Base-by-base conservation (phyloP, 2,797 vertebrate genomes). In the Pelodytes ibericus region DNA sequence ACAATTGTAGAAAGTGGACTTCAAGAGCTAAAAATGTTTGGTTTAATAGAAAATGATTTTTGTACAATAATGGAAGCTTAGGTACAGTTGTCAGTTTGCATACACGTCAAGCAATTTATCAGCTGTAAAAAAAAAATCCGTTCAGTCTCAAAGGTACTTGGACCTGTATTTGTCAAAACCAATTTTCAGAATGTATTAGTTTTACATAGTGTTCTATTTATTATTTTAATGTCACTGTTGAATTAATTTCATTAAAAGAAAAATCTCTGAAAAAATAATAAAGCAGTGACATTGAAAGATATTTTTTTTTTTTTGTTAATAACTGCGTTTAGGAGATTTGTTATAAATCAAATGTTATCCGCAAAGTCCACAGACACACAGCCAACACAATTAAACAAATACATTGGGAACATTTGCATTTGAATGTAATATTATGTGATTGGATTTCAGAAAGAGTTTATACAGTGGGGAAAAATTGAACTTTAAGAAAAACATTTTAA, bases 1-100 rank as follows among this genome's bases (percentile, higher is more conserved):
- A 44, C 41, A 44, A 5, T 3, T 6, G 41, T 11, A 65, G 33
- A 80, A 86, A 81, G 41, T 49, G 66, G 85, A 84, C 51, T 80
- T 87, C 71, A 63, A 30, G 49, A 22, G 56, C n/a, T 64, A 69
- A 31, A 75, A 84, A 49, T 80, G 11, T 69, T 74, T 16, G 18
- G 71, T 84, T 82, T 87, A 83, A 82, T 72, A 70, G 22, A 79
- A 83, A 83, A 80, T 33, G 71, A 81, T 85, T 89, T n/a, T 79
- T 73, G 33, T 80, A 30, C 44, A 77, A 66, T 84, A 82, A 81
- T 27, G 75, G 82, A 78, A 81, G 68, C 33, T 74, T 86, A 80
- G 77, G 82, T 83, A 79, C 51, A 5, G 71, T 84, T 84, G 64
- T 88, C 82, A 84, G 68, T 16, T 78, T 81, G 56, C 49, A 64